A percentile compares a stretch with the other conserved stretches of the same genome.
phyloP scores from a whole-genome alignment of 2,797 vertebrate genomes.

The Lepus townsendii region DNA sequence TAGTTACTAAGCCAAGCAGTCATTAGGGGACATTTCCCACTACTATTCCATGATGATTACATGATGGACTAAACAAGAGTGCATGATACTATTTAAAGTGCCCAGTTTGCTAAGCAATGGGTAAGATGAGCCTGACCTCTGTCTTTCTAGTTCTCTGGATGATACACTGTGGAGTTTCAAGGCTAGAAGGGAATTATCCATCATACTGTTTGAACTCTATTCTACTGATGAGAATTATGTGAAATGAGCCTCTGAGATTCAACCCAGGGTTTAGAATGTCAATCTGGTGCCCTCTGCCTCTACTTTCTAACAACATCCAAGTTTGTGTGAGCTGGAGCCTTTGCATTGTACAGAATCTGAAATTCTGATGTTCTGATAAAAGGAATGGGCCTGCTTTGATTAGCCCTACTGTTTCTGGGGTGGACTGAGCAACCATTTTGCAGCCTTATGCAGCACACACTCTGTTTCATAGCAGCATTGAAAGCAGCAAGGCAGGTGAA shows the following conservation, averaged over 20 bases:
- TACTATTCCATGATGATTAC: background rate
- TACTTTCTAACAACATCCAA: background rate
- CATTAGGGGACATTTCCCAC: background rate
- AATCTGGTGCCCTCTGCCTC: background rate
- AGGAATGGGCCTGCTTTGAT: background rate
- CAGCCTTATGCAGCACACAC: background rate
- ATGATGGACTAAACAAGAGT: background rate
- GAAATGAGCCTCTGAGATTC: background rate
- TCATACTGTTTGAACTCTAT: background rate
- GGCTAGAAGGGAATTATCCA: background rate
- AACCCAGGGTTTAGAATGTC: background rate
- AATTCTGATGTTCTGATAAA: slow-evolving; percentile 4
- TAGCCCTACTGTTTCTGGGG: background rate
- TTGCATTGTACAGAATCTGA: background rate
- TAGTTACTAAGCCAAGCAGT: background rate
- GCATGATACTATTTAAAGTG: too few species aligned
- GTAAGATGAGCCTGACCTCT: background rate
- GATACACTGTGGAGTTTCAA: background rate
- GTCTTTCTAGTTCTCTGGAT: background rate
- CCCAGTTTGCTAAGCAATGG: background rate
- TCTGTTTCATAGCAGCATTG: background rate
- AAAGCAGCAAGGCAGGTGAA: background rate
- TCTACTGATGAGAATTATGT: background rate
- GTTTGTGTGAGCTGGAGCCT: background rate
- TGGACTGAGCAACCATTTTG: background rate